phyloP scores from a whole-genome alignment of 2,113 vertebrate species.

The Corythaixoides concolor region DNA sequence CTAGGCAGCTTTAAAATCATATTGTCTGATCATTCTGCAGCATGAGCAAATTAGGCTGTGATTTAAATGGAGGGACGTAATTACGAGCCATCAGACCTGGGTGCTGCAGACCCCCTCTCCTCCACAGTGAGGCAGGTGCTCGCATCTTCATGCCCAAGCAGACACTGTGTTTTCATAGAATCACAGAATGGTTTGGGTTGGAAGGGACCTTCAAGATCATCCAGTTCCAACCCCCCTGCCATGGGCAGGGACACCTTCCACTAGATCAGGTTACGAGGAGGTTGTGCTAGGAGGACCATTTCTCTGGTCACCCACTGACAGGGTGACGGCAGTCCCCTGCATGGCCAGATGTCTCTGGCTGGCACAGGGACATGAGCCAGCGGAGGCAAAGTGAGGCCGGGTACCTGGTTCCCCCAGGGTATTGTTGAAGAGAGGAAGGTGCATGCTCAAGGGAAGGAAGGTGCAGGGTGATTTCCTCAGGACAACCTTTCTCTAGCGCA shows the following conservation, averaged over 20 bases:
- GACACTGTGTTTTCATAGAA: not conserved
- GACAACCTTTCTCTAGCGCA: not conserved
- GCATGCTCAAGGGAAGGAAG: not conserved
- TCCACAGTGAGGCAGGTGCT: not conserved
- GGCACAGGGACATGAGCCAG: not conserved
- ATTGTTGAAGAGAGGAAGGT: not conserved
- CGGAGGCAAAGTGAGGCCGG: not conserved
- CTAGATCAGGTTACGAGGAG: no score
- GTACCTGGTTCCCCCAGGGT: not conserved
- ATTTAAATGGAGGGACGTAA: not conserved
- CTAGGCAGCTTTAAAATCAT: not conserved
- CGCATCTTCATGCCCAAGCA: not conserved
- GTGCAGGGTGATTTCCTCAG: not conserved
- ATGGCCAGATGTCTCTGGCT: no score
- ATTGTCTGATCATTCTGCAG: not conserved
- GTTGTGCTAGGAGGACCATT: not conserved
- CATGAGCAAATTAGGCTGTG: not conserved
- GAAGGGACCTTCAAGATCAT: no score
- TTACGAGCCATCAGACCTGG: not conserved
- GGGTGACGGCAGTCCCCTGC: not conserved
- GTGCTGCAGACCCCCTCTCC: not conserved
- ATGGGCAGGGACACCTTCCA: no score
- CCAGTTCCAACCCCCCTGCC: no score
- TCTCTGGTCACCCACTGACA: fast-evolving
- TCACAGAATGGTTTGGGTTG: no score